Evolutionary conservation across 2,888 invertebrate species (phyloP).

Genomic region (Poecilobothrus nobilitatus): DNA sequence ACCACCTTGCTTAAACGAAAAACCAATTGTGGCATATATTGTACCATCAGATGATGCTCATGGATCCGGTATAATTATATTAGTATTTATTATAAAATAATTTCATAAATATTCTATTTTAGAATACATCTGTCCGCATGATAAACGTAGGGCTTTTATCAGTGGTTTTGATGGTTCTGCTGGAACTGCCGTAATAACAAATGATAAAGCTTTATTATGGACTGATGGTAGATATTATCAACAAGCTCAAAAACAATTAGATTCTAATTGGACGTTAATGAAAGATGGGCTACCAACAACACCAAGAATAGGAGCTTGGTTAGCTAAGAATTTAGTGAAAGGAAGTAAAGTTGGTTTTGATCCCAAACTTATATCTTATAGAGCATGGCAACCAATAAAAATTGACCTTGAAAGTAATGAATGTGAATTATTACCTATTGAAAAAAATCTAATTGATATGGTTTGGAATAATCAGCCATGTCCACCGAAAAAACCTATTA

Average conservation of each 20-base stretch:
- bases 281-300: slow-evolving; percentile 55
- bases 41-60: slow-evolving; percentile 67
- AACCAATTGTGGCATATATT: slow-evolving; percentile 60
- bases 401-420: slow-evolving; percentile 49
- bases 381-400: slow-evolving; percentile 52
- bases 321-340: slow-evolving; percentile 51
- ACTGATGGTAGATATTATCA: slow-evolving; percentile 95
- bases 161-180: slow-evolving; percentile 80
- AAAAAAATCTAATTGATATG: slow-evolving; percentile 64
- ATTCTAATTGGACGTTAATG: slow-evolving; percentile 83
- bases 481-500: slow-evolving; percentile 46
- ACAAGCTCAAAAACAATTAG: slow-evolving; percentile 77
- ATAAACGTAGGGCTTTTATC: slow-evolving; percentile 75
- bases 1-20: slow-evolving; percentile 19
- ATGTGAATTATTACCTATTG: slow-evolving; percentile 57
- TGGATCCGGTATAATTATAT: slow-evolving; percentile 34
- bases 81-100: slow-evolving; percentile 28
- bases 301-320: slow-evolving; percentile 53
- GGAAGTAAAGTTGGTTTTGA: slow-evolving; percentile 66
- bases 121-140: slow-evolving; percentile 82
- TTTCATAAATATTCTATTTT: slow-evolving; percentile 32
- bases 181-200: slow-evolving; percentile 80
- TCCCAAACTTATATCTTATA: slow-evolving; percentile 55
- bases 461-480: slow-evolving; percentile 57
- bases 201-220: slow-evolving; percentile 74